Evolutionary conservation across 92 coral and sea anemone species (phyloP).

Genomic region (Epizoanthus stellaris): DNA sequence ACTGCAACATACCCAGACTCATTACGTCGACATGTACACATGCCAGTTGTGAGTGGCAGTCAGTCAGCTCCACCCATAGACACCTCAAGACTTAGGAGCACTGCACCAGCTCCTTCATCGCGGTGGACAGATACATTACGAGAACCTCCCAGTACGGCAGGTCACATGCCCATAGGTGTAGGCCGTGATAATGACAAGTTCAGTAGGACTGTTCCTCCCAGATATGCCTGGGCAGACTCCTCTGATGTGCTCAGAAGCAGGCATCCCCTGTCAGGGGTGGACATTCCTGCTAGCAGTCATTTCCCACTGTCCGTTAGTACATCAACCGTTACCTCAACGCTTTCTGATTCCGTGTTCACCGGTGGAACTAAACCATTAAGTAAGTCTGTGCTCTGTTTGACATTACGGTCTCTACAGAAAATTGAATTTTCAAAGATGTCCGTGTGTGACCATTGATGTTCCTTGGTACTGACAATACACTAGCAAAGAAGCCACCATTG

Average conservation of each 20-base stretch:
- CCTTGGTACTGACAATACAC: too few species aligned
- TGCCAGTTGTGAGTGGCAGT: too few species aligned
- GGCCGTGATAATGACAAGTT: neutral
- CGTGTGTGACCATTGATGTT: too few species aligned
- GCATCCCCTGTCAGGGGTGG: neutral
- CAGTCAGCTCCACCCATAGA: neutral
- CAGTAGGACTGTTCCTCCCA: constrained; percentile 29
- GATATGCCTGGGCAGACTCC: constrained; percentile 34
- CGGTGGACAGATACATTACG: neutral
- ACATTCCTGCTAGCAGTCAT: neutral
- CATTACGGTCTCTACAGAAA: too few species aligned
- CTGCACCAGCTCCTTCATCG: constrained; percentile 13
- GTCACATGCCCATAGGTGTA: neutral
- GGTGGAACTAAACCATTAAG: constrained; percentile 47
- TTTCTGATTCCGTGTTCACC: constrained; percentile 64
- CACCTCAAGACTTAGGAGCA: neutral
- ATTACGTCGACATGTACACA: too few species aligned
- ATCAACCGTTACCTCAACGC: constrained; percentile 45
- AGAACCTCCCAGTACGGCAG: neutral
- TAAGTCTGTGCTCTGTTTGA: constrained; percentile 2
- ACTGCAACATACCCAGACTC: neutral
- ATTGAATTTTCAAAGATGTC: too few species aligned
- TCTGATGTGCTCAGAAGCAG: constrained; percentile 21
- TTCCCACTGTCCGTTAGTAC: constrained; percentile 34
- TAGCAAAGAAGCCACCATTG: too few species aligned